A percentile compares a stretch with the other conserved stretches of the same genome.
These are phyloP conservation scores for Nomada lathburiana DNA, from an alignment of 2,888 invertebrate genomes.

Conservation along the genomic window DNA sequence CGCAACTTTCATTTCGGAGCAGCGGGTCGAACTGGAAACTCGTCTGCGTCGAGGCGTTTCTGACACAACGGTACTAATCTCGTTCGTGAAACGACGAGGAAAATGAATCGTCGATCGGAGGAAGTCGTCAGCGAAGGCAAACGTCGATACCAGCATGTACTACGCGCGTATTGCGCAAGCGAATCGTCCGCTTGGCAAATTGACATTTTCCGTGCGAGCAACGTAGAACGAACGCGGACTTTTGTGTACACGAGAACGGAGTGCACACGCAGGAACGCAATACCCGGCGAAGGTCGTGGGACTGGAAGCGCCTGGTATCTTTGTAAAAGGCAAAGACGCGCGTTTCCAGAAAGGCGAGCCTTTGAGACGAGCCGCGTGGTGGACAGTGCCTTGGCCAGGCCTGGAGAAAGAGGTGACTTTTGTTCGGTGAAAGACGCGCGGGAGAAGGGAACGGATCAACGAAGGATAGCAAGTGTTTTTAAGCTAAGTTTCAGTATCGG, in stretches of 20 bases:
- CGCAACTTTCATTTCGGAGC: no score
- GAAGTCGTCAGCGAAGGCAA: conserved; percentile 12
- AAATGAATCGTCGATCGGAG: background rate
- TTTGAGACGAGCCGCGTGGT: conserved; percentile 52
- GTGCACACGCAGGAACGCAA: conserved; percentile 31
- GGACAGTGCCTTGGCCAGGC: conserved; percentile 7
- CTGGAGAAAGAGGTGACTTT: conserved; percentile 18
- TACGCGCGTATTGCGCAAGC: conserved; percentile 49
- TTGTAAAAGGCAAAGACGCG: conserved; percentile 55
- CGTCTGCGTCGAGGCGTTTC: background rate
- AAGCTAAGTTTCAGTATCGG: conserved; percentile 53
- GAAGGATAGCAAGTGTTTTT: background rate
- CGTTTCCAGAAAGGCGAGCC: conserved; percentile 67
- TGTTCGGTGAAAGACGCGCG: conserved; percentile 22
- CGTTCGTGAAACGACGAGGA: background rate
- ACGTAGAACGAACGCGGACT: conserved; percentile 28
- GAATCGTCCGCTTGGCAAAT: conserved; percentile 50
- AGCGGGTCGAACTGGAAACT: no score
- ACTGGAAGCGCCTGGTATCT: conserved; percentile 29
- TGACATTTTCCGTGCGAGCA: conserved; percentile 55
- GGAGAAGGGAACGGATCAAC: background rate
- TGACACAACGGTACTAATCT: background rate
- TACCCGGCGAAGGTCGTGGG: conserved; percentile 66
- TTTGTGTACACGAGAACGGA: conserved; percentile 25
- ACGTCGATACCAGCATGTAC: conserved; percentile 21